Evolutionary conservation across 1,140 invertebrate genomes (phyloP), one percentile per base, ranked within the genome.

Genomic region (Elymnias hypermnestra): DNA sequence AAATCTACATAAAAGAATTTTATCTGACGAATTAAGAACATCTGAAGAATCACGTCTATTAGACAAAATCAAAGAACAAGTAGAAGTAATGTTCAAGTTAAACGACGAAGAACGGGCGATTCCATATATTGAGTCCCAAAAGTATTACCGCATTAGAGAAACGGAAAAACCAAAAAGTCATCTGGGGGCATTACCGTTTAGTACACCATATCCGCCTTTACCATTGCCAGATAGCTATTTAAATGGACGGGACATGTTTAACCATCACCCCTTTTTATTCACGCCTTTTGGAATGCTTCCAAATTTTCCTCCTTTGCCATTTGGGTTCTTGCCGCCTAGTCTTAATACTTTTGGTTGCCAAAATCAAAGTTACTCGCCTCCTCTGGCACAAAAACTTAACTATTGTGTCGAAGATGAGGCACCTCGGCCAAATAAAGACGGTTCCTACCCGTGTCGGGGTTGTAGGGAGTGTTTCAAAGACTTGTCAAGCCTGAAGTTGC

Each of bases 1-100:
- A 19, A 98, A 96, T 66, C 88, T 98, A 8, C 97, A 98, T 68
- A 89, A 94, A 42, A 97, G 97, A 76, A 87, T 97, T 15, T 73
- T 97, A 22, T 94, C 94, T 12, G 77, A 84, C 13, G 72, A 78
- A 9, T 38, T 70, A 5, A 68, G 68, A 55, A 56, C 63, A 43
- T 58, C 66, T 7, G 69, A 83, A 12, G 83, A 86, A 31, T 69
- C 71, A 22, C 70, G 71, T 17, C 46, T 83, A n/a, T 43, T 87
- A 23, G 84, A 83, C 12, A 83, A 88, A 61, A 87, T 88, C 9
- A 74, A 91, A 23, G 79, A 94, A 21, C 92, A 94, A 83, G 90
- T 90, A 49, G 94, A 95, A 31, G 83, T 95, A 14, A 41, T 44
- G 9, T 89, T 91, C 0, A 87, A 93, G 53, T 84, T 93, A 2